phyloP scores from a whole-genome alignment of 1,140 invertebrate genomes.

The Ylistrum balloti region DNA sequence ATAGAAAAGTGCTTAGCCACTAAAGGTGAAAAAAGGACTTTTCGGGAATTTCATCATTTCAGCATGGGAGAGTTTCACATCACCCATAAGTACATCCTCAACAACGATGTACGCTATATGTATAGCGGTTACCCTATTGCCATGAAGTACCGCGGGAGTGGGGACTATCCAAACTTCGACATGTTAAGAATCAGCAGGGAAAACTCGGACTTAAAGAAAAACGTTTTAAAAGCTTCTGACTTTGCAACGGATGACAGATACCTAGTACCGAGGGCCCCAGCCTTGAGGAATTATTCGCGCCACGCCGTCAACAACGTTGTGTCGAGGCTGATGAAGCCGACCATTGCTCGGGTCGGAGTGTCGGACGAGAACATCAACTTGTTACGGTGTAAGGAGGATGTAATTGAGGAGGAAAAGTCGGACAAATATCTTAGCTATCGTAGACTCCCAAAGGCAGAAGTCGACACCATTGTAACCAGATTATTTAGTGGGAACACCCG shows the following conservation, averaged over 20 bases:
- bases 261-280: conserved; percentile 54
- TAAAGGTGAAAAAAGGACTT: background rate
- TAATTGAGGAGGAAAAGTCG: conserved; percentile 52
- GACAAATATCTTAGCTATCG: conserved; percentile 50
- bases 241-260: conserved; percentile 39
- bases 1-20: background rate
- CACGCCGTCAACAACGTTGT: conserved; percentile 51
- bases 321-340: conserved; percentile 50
- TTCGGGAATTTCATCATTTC: background rate
- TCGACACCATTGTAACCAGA: conserved; percentile 53
- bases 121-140: conserved; percentile 55
- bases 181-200: conserved; percentile 58
- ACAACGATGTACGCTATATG: conserved; percentile 62
- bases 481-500: conserved; percentile 49
- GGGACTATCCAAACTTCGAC: conserved; percentile 63
- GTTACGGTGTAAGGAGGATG: conserved; percentile 56
- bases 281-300: conserved; percentile 46
- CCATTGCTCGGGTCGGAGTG: conserved; percentile 58
- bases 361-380: conserved; percentile 50
- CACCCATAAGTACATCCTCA: conserved; percentile 60
- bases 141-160: conserved; percentile 58
- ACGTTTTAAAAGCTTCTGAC: conserved; percentile 50
- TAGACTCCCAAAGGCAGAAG: conserved; percentile 53
- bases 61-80: conserved; percentile 61
- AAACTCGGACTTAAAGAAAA: conserved; percentile 57